Evolutionary conservation across 1,140 invertebrate species (phyloP), one percentile per base, ranked within the genome.

Genomic region (Heliconius nattereri): DNA sequence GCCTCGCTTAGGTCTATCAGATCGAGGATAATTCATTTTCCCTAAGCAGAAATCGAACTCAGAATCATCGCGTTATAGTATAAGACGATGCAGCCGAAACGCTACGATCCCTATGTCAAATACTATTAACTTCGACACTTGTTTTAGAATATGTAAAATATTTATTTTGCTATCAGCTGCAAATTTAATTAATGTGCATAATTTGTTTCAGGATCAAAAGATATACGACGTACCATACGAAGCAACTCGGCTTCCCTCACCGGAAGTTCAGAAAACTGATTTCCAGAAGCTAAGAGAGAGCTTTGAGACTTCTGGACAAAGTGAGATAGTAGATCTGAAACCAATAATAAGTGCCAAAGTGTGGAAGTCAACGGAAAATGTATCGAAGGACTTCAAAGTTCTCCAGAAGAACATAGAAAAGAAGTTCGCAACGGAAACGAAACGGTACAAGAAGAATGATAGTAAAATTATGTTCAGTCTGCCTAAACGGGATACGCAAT

Each of bases 151-250:
- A 45, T 45, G 40, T 45, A 6, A 16, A 45, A 45, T 45, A 45
- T 45, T 7, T 52, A 2, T 52, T 52, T 19, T 52, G 49, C 19
- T 52, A 20, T 16, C 19, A 52, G 49, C 49, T 52, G 49, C 49
- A 2, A 20, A 52, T 0, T 2, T 52, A 3, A 29, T 26, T 29
- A 29, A 26, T 29, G 11, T 29, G 11, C 60, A 26, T 71, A 32
- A 45, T 26, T 20, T 52, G 71, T 91, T 90, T 19, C 90, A 94
- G 94, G 88, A 92, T 45, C 78, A 86, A 57, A 90, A 90, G 73
- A 94, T 94, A 60, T 94, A 94, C 86, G 92, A 94, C 82, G 86
- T 88, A 3, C 92, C 94, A 3, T 92, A 83, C 79, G 87, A 89
- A 8, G 73, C 72, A 20, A 78, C 86, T 2, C 73, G 81, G 35